Base-by-base conservation (phyloP, 2,797 vertebrate genomes). In the Muscicapa striata region DNA sequence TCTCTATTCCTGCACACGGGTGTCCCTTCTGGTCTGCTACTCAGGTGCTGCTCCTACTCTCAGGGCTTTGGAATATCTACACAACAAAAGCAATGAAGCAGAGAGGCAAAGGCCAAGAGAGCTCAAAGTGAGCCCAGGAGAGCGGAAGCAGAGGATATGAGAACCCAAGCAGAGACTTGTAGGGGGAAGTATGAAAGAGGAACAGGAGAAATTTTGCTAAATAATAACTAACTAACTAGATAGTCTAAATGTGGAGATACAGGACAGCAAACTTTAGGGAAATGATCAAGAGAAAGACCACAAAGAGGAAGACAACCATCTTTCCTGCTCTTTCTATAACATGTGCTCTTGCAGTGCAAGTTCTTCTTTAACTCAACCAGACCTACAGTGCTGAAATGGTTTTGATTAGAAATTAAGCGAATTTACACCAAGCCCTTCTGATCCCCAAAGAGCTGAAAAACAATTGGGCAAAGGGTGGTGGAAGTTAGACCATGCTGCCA, bases 141-240 rank as follows among this genome's bases (percentile, higher is more conserved):
- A 32, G 5, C 12, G 32, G 22, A 27, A 23, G 18, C 9, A 20
- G 5, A 68, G 13, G n/a, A 36, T 12, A 10, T 0, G 0, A 22
- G 12, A 58, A 20, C 5, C 27, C 32, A 19, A 45, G n/a, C 8
- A 61, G 40, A 61, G 19, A 10, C 27, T 67, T 45, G 19, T 1
- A n/a, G 8, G 13, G 9, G 3, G 4, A 29, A 3, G 4, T 34
- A 14, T 6, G 5, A 46, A 61, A 24, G 8, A 12, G 4, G 15
- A 8, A 9, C 0, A 0, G 6, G 29, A 26, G 14, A 7, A 32
- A 24, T 61, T 24, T 11, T 54, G 7, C 13, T 34, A 21, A 54
- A 46, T 40, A 40, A 30, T 46, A 10, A 24, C 24, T 46, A 10
- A 30, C 29, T 40, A 30, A 19, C 11, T 34, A 12, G 3, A 15